phyloP scores from a whole-genome alignment of 2,888 invertebrate genomes.

The Tillus elongatus region DNA sequence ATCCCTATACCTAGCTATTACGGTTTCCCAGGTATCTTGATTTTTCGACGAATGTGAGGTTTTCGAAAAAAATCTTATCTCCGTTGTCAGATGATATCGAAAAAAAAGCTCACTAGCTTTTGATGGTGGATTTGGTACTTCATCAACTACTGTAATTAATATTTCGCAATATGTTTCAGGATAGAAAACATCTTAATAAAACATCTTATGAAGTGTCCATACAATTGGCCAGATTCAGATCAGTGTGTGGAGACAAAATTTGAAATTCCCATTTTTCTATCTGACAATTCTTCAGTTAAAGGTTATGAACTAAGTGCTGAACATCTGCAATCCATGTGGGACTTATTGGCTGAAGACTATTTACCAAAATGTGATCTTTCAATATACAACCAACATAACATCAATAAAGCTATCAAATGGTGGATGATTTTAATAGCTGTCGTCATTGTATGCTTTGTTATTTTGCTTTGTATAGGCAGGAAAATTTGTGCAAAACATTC shows the following conservation, averaged over 20 bases:
- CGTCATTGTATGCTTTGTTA: constrained; percentile 8
- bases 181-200: constrained; percentile 17
- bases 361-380: constrained; percentile 11
- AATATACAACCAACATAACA: constrained; percentile 16
- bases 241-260: constrained; percentile 17
- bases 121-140: too few species aligned
- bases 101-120: not conserved
- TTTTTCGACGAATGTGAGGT: too few species aligned
- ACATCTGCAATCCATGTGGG: constrained; percentile 22
- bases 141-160: too few species aligned
- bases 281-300: constrained; percentile 10
- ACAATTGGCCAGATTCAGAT: constrained; percentile 19
- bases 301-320: constrained; percentile 18
- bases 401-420: constrained; percentile 14
- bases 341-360: constrained; percentile 10
- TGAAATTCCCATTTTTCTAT: constrained; percentile 19
- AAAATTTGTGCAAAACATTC: too few species aligned
- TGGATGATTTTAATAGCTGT: constrained; percentile 13
- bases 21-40: too few species aligned
- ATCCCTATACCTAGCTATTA: too few species aligned
- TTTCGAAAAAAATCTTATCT: too few species aligned
- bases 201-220: constrained; percentile 15
- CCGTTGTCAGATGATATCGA: not conserved
- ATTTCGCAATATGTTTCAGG: too few species aligned
- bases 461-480: not conserved